Evolutionary conservation across 2,113 vertebrate species (phyloP).

Genomic region (Larimichthys crocea): DNA sequence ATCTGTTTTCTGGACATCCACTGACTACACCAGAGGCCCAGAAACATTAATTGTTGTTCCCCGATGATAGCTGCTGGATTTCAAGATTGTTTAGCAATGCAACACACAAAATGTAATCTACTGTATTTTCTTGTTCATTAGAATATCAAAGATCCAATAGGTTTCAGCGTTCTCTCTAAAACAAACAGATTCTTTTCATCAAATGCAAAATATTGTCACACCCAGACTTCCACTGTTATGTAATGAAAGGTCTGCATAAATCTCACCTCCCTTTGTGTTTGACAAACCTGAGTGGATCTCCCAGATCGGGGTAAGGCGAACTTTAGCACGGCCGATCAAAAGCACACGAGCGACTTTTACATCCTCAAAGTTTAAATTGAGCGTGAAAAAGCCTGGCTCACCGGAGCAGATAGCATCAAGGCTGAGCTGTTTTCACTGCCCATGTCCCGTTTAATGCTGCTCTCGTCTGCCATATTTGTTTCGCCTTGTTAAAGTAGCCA

Average conservation of each 20-base stretch:
- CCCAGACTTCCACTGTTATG: not conserved
- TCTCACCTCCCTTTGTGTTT: not conserved
- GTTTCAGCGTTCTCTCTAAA: not conserved
- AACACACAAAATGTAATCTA: no score
- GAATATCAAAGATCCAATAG: not conserved
- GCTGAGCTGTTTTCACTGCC: constrained; percentile 43
- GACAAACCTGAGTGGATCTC: not conserved
- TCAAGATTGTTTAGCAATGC: no score
- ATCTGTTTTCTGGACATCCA: no score
- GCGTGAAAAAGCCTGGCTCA: constrained; percentile 24
- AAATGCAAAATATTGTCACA: not conserved
- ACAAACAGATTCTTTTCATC: not conserved
- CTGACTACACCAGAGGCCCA: no score
- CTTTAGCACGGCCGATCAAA: constrained; percentile 23
- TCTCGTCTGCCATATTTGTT: constrained; percentile 28
- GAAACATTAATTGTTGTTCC: no score
- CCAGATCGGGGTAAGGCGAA: constrained; percentile 1
- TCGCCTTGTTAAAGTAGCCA: constrained; percentile 43
- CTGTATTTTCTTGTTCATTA: not conserved
- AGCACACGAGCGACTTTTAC: constrained; percentile 9
- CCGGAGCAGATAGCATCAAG: constrained; percentile 26
- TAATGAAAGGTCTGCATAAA: not conserved
- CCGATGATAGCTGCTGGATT: no score
- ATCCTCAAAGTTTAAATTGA: constrained; percentile 52
- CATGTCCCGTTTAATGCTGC: constrained; percentile 35